Percentiles rank a stretch among this genome's conserved stretches.
These are phyloP conservation scores for Rugalucina vietnamica DNA, from an alignment of 2,888 invertebrate genomes.

Conservation along the genomic window DNA sequence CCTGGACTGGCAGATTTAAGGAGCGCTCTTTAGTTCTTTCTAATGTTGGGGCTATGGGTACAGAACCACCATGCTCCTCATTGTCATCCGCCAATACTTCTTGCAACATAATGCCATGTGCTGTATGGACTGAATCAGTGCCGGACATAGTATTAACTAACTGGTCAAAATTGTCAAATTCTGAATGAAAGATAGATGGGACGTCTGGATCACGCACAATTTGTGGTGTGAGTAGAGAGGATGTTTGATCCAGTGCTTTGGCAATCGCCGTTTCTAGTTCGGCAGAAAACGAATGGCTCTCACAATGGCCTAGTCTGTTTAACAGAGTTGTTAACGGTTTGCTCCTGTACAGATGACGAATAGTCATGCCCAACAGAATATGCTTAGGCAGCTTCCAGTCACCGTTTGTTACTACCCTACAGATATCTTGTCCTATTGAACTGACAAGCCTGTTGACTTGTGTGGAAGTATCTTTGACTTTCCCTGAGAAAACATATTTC, in stretches of 20 bases:
- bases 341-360: conserved; percentile 50
- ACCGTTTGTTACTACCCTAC: conserved; percentile 56
- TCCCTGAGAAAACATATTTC: conserved; percentile 24
- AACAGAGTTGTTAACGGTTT: conserved; percentile 36
- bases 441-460: conserved; percentile 26
- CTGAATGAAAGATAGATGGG: conserved; percentile 64
- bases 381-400: conserved; percentile 54
- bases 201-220: conserved; percentile 51
- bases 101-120: conserved; percentile 71
- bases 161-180: conserved; percentile 69
- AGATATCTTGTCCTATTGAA: conserved; percentile 58
- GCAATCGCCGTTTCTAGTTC: conserved; percentile 61
- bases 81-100: conserved; percentile 34
- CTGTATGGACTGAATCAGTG: conserved; percentile 59
- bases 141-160: conserved; percentile 58
- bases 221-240: conserved; percentile 54
- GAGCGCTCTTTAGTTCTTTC: conserved; percentile 17
- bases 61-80: conserved; percentile 16
- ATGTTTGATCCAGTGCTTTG: conserved; percentile 50
- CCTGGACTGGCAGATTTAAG: conserved; percentile 8
- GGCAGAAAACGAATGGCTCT: conserved; percentile 50
- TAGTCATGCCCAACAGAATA: conserved; percentile 47
- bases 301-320: conserved; percentile 56
- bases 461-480: not conserved
- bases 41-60: conserved; percentile 14